Percentiles rank a stretch among this genome's conserved stretches.
These are phyloP conservation scores for Nemurella pictetii DNA, from an alignment of 2,888 invertebrate species.

Conservation along the genomic window DNA sequence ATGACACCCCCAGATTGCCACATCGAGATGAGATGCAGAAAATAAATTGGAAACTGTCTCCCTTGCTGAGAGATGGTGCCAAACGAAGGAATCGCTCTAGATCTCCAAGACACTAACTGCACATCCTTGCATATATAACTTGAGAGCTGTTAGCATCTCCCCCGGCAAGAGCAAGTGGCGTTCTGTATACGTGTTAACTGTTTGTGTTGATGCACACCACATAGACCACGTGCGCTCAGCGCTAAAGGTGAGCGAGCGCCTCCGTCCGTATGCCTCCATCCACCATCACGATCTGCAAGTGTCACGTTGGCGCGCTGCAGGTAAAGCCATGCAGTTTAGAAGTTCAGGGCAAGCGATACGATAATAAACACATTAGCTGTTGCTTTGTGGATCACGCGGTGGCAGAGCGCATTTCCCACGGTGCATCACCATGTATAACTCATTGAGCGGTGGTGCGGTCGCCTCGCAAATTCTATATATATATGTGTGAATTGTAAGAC, in stretches of 20 bases:
- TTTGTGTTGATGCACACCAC: too few relatives aligned
- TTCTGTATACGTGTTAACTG: not conserved
- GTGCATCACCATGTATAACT: not conserved
- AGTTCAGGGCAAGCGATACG: not conserved
- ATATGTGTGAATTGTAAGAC: not conserved
- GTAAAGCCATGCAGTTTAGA: not conserved
- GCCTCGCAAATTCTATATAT: not conserved
- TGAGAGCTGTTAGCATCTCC: not conserved
- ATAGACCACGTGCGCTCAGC: too few relatives aligned
- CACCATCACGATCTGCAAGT: not conserved
- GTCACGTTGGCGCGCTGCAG: not conserved
- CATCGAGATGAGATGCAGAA: not conserved
- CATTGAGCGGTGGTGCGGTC: not conserved
- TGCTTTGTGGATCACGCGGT: conserved; percentile 1
- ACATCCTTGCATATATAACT: not conserved
- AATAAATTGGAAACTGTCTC: not conserved
- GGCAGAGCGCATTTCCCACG: not conserved
- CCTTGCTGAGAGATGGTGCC: not conserved
- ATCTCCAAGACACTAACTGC: not conserved
- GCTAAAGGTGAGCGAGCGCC: too few relatives aligned
- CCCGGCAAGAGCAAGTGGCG: not conserved
- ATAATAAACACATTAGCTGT: conserved; percentile 26
- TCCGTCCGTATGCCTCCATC: too few relatives aligned
- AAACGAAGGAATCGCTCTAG: not conserved
- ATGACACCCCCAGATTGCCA: not conserved